Evolutionary conservation across 2,888 invertebrate genomes (phyloP).

Genomic region (Drosophila anomelani): DNA sequence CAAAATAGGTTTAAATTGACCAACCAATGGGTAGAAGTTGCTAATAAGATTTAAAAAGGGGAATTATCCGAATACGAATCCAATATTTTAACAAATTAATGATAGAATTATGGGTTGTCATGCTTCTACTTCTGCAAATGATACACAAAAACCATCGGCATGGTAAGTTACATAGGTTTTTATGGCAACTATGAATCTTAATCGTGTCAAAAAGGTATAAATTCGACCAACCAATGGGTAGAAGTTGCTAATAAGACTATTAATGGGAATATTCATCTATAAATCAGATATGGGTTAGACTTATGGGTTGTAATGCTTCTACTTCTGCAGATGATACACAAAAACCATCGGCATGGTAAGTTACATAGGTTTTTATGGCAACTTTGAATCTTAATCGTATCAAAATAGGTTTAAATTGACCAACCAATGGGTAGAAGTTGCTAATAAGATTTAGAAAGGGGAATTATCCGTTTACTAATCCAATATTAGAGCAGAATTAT

Average conservation of each 20-base stretch:
- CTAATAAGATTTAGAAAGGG: not conserved
- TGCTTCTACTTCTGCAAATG: conserved; percentile 55
- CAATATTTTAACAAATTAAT: not conserved
- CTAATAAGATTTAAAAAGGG: not conserved
- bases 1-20: conserved; percentile 43
- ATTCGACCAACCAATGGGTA: conserved; percentile 70
- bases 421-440: too few relatives aligned
- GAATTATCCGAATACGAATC: not conserved
- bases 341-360: conserved; percentile 57
- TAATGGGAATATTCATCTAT: too few relatives aligned
- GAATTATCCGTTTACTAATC: not conserved
- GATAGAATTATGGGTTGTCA: conserved; percentile 45
- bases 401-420: conserved; percentile 44
- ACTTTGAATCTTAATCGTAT: conserved; percentile 71
- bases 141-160: conserved; percentile 35
- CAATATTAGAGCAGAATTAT: not conserved
- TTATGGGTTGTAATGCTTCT: conserved; percentile 42
- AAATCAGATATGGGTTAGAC: too few relatives aligned
- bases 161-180: conserved; percentile 63
- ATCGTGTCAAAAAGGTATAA: conserved; percentile 43
- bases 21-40: conserved; percentile 71
- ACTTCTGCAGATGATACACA: conserved; percentile 45
- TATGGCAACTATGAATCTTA: too few relatives aligned
- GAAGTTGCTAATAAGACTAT: conserved; percentile 45
- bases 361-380: conserved; percentile 61